A percentile compares a stretch with the other conserved stretches of the same genome.
Evolutionary conservation across 2,888 invertebrate species (phyloP).

Genomic region (Hirtodrosophila alboralis): DNA sequence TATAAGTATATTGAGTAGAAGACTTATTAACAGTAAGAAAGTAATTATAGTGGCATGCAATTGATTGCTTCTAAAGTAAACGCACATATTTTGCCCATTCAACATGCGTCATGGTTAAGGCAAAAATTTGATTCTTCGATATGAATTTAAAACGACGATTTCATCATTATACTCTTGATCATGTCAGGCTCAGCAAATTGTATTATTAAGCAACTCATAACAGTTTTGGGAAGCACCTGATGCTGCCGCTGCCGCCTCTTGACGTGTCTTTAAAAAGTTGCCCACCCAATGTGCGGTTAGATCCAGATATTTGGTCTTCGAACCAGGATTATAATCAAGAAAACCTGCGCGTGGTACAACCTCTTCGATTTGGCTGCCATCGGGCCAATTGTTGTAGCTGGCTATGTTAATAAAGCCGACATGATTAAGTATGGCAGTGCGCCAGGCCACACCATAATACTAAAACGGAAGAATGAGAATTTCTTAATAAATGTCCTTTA

Average conservation of each 20-base stretch:
- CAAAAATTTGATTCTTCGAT: conserved; percentile 48
- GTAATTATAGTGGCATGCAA: conserved; percentile 70
- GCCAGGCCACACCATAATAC: conserved; percentile 88
- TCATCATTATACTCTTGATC: conserved; percentile 23
- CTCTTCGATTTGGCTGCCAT: conserved; percentile 90
- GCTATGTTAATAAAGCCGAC: conserved; percentile 87
- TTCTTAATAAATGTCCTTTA: not conserved
- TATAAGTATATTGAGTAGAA: conserved; percentile 47
- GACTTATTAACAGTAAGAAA: conserved; percentile 63
- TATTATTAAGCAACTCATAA: conserved; percentile 84
- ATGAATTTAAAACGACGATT: conserved; percentile 30
- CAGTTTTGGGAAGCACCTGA: conserved; percentile 71
- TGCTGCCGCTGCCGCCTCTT: conserved; percentile 76
- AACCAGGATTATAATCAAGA: conserved; percentile 87
- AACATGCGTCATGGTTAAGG: conserved; percentile 33
- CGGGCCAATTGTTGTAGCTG: conserved; percentile 91
- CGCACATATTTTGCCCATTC: conserved; percentile 28
- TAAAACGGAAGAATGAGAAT: conserved; percentile 35
- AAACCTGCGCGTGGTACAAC: conserved; percentile 83
- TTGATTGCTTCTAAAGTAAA: conserved; percentile 73
- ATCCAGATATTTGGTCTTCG: conserved; percentile 87
- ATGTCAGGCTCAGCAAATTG: conserved; percentile 80
- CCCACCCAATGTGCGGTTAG: conserved; percentile 87
- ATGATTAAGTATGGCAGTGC: conserved; percentile 86
- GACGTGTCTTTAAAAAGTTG: conserved; percentile 84